Evolutionary conservation across 1,140 invertebrate genomes (phyloP).

Genomic region (Sinonovacula constricta): DNA sequence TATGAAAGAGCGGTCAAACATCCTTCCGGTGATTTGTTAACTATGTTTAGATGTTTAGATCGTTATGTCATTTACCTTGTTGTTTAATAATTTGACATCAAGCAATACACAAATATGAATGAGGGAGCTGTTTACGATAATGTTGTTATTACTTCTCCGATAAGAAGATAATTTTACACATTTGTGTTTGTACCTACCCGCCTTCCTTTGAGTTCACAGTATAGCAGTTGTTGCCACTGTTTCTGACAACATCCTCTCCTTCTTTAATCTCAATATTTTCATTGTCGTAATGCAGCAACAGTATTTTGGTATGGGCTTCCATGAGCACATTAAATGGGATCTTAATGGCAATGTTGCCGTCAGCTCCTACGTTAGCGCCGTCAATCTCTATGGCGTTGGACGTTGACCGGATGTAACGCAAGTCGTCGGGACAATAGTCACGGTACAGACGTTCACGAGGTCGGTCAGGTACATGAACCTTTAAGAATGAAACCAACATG

Average conservation of each 20-base stretch:
- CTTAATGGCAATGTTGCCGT: slow-evolving; percentile 33
- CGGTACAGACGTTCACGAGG: slow-evolving; percentile 32
- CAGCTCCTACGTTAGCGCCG: not conserved
- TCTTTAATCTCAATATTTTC: slow-evolving; percentile 44
- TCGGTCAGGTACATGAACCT: slow-evolving; percentile 37
- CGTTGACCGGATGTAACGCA: slow-evolving; percentile 32
- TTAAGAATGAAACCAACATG: too few relatives aligned
- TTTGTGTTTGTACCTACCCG: slow-evolving; percentile 24
- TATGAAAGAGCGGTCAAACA: too few relatives aligned
- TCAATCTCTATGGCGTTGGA: slow-evolving; percentile 50
- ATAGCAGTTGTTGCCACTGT: slow-evolving; percentile 8
- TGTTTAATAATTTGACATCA: too few relatives aligned
- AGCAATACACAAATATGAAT: too few relatives aligned
- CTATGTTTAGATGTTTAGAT: too few relatives aligned
- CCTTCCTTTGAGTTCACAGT: slow-evolving; percentile 26
- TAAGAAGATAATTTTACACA: too few relatives aligned
- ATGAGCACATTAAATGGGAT: slow-evolving; percentile 39
- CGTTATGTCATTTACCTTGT: too few relatives aligned
- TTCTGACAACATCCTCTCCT: slow-evolving; percentile 10
- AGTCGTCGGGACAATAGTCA: slow-evolving; percentile 38
- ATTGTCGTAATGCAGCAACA: slow-evolving; percentile 41
- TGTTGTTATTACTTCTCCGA: too few relatives aligned
- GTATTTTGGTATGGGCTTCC: slow-evolving; percentile 43
- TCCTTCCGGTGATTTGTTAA: too few relatives aligned
- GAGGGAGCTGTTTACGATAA: too few relatives aligned